Base-by-base conservation (phyloP, 2,113 vertebrate species). In the Tapirus terrestris region DNA sequence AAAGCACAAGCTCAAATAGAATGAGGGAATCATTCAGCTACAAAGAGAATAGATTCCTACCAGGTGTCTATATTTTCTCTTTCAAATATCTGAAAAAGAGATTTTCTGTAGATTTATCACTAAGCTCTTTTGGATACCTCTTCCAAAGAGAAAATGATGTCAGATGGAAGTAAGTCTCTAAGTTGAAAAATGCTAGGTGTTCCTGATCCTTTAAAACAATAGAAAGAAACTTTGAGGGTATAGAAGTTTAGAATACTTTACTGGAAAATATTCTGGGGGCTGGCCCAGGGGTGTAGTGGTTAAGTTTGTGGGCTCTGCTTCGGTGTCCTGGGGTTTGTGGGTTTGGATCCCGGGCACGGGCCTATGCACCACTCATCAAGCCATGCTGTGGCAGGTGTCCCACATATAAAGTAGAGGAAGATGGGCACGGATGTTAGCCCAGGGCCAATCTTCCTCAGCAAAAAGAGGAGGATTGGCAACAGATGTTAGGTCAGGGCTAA, bases 1-100 rank as follows among this genome's bases (percentile, higher is more conserved):
- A 93, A 95, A 63, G 39, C 29, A 84, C 92, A 90, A 93, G 2
- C 5, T 93, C 58, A 93, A 82, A 72, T 17, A 60, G 14, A 77
- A 58, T 61, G 18, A 95, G 21, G 21, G 1, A 60, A 53, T 65
- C 8, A 89, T 72, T 89, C 17, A 56, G 36, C 29, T 70, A 91
- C 8, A 31, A 67, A 36, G 31, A 92, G 11, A 91, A 81, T 13
- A 63, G 21, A 58, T 88, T 23, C 21, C 4, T 70, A 89, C 4
- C 10, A 70, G 23, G n/a, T 53, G 3, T 75, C 20, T 92, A 3
- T 45, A 73, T 75, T 96, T 95, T 94, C 27, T 73, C 17, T 58
- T 84, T 53, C 23, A 95, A 87, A 75, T 1, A 79, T 72, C 21
- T 83, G n/a, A 95, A 97, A 73, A 73, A 43, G 27, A 76, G 1